These are phyloP conservation scores for Rhinichthys klamathensis DNA, from an alignment of 2,113 vertebrate species.

Conservation along the genomic window DNA sequence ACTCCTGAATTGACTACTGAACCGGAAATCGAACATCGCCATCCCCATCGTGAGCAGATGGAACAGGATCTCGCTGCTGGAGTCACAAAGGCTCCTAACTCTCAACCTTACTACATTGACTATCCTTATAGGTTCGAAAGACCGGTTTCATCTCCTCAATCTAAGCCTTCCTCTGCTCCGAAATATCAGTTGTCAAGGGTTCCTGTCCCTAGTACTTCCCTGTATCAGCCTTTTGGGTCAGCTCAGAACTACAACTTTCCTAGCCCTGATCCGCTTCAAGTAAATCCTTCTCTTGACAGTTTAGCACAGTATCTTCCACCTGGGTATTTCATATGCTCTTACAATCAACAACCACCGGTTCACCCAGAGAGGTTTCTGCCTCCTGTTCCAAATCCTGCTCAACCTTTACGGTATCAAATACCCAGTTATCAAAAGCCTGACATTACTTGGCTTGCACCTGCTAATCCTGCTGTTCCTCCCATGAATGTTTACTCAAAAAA, in stretches of 20 bases:
- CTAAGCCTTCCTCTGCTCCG: background rate
- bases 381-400: background rate
- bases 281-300: background rate
- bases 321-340: background rate
- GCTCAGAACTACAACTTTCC: background rate
- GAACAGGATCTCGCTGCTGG: background rate
- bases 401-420: background rate
- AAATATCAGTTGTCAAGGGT: background rate
- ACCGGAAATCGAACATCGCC: too few species aligned
- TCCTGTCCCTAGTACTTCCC: background rate
- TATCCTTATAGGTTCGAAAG: background rate
- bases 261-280: background rate
- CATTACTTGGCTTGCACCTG: background rate
- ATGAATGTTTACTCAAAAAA: background rate
- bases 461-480: background rate
- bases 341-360: background rate
- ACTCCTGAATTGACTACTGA: too few species aligned
- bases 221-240: background rate
- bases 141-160: background rate
- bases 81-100: background rate
- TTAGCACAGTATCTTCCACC: background rate
- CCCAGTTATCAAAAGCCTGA: background rate
- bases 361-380: background rate
- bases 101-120: background rate
- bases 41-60: background rate